Conservation (phyloP, 2,797 vertebrate genomes). For the Lemur catta region DNA sequence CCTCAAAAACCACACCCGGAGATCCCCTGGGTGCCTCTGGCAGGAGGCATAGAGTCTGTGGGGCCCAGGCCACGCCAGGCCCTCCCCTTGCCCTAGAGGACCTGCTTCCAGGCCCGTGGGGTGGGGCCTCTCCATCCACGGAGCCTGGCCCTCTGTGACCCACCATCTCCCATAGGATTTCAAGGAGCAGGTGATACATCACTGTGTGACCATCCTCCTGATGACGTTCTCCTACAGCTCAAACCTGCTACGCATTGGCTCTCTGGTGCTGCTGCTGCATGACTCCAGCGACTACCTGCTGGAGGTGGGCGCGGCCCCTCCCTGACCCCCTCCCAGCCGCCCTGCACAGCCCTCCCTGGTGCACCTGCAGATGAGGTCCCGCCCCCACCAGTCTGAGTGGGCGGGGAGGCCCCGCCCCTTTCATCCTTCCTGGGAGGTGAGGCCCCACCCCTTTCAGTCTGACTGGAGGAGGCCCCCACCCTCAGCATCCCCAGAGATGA, state of each 20-base stretch:
- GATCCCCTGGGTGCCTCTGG: not conserved
- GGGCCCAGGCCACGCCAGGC: not conserved
- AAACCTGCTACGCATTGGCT: conserved; percentile 89
- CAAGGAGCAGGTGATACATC: conserved; percentile 91
- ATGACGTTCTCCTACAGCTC: conserved; percentile 90
- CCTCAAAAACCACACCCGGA: not conserved
- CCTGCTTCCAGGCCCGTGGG: not conserved
- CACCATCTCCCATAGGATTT: conserved; percentile 86
- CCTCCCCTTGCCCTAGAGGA: too few relatives aligned
- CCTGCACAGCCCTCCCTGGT: too few relatives aligned
- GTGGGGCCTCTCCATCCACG: not conserved
- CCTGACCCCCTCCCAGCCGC: not conserved
- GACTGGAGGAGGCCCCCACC: not conserved
- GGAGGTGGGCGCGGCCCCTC: conserved; percentile 84
- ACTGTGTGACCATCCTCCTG: conserved; percentile 89
- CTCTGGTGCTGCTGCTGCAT: conserved; percentile 90
- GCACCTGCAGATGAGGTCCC: not conserved
- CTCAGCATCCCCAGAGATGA: accelerated
- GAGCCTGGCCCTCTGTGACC: not conserved
- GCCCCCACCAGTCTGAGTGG: too few relatives aligned
- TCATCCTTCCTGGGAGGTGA: accelerated
- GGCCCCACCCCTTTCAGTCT: not conserved
- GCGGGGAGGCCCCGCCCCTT: not conserved
- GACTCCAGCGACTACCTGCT: conserved; percentile 89
- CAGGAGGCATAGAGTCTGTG: not conserved